These are phyloP conservation scores for Pachyramphus minor DNA, from an alignment of 2,113 vertebrate species.

Conservation along the genomic window DNA sequence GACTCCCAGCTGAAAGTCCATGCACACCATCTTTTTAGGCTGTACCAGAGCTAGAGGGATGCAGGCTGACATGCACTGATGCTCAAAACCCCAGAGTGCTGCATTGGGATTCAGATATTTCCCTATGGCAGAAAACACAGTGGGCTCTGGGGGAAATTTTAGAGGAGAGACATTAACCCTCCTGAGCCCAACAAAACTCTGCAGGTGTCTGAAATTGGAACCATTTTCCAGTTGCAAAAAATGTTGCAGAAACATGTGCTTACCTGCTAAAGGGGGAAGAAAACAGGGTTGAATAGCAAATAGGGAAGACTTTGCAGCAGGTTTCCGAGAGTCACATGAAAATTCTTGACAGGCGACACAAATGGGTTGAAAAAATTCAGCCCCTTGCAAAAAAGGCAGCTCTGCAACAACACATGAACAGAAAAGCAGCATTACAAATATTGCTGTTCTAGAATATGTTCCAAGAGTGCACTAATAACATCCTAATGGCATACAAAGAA, in stretches of 20 bases:
- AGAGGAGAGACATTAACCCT: not conserved
- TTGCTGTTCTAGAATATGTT: not conserved
- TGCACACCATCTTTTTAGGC: not conserved
- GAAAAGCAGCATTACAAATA: not conserved
- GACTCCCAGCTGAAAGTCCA: not conserved
- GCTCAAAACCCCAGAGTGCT: not conserved
- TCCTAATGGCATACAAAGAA: not conserved
- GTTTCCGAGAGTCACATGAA: not conserved
- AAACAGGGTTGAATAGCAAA: not conserved
- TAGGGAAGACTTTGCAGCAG: not conserved
- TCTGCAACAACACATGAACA: conserved; percentile 39
- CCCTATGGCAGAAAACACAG: not conserved
- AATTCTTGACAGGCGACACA: not conserved
- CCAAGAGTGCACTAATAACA: not conserved
- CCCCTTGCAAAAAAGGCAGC: not conserved
- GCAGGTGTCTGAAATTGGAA: not conserved
- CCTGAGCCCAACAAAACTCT: not conserved
- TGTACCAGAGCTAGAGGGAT: not conserved
- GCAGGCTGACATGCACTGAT: not conserved
- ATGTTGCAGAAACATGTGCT: not conserved
- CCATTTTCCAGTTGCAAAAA: not conserved
- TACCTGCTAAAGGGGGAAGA: conserved; percentile 50
- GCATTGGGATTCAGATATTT: not conserved
- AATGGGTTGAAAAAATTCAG: not conserved
- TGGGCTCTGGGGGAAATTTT: not conserved